Conservation (phyloP, 2,888 invertebrate species). For the Alentia gelatinosa region DNA sequence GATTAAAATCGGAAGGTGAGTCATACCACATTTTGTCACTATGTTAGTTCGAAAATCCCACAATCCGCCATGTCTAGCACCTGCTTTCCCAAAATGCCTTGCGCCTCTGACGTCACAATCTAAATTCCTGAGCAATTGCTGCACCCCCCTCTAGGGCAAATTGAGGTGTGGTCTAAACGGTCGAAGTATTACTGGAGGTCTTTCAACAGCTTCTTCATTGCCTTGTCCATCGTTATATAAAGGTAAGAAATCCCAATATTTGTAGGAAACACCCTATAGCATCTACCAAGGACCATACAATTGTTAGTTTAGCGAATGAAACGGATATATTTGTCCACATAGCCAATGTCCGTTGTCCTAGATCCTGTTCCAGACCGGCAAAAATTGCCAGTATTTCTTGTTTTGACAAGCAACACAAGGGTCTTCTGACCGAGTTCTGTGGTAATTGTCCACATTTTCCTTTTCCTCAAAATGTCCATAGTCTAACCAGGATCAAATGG, state of each 20-base stretch:
- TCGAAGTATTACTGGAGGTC: slow-evolving; percentile 53
- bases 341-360: slow-evolving; percentile 20
- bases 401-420: slow-evolving; percentile 17
- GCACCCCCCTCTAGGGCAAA: slow-evolving; percentile 58
- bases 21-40: neutral
- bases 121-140: slow-evolving; percentile 60
- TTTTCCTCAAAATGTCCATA: no score
- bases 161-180: slow-evolving; percentile 88
- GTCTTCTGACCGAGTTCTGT: no score
- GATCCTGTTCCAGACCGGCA: slow-evolving; percentile 45
- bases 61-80: neutral
- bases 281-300: neutral
- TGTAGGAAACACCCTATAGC: neutral
- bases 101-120: slow-evolving; percentile 44
- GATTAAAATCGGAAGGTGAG: neutral
- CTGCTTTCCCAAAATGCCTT: neutral
- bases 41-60: neutral
- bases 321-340: neutral
- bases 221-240: slow-evolving; percentile 23
- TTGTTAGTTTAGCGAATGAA: neutral
- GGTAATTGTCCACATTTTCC: no score
- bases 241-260: slow-evolving; percentile 5
- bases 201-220: slow-evolving; percentile 54
- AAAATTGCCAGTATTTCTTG: slow-evolving; percentile 6
- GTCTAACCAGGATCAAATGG: no score